Evolutionary conservation across 2,888 invertebrate genomes (phyloP), one percentile per base, ranked within the genome.

Genomic region (Drosophila falleni): DNA sequence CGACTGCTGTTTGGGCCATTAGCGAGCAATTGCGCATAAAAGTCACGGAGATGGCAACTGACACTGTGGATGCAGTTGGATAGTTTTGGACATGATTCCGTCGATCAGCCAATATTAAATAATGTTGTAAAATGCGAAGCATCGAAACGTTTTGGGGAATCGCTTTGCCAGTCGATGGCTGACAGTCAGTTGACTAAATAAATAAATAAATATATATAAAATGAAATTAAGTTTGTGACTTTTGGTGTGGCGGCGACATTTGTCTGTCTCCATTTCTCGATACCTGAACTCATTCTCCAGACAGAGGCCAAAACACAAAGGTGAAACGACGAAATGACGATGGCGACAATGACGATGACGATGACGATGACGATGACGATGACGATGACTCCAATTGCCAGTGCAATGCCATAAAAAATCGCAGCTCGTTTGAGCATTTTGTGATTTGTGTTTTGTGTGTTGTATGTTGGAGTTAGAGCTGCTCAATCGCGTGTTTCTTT

Each of bases 351-450:
- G 73, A 59, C 26, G 65, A 51, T 53, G 66, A 41, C 46, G 66
- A 56, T 15, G 74, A 29, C 60, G 56, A 62, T 50, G 65, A 46
- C 19, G 23, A n/a, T n/a, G n/a, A n/a, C n/a, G n/a, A n/a, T n/a
- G n/a, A n/a, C 54, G 66, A 61, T 63, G 64, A 79, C 76, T 70
- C 59, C 81, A 81, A 78, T 62, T 71, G 77, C 46, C 77, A 68
- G 49, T 63, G 62, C 77, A 67, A 51, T 62, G 87, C 80, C 74
- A 86, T 86, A 88, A 86, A 86, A 86, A 89, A 86, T 88, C 71
- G 76, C 89, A 85, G 88, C 86, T 87, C 84, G 83, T 89, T 85
- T 88, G 71, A 89, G 89, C 76, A 68, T 88, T 88, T 85, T 82
- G 49, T 75, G 86, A 88, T 85, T 86, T 82, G 37, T 53, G 51